Evolutionary conservation across 2,888 invertebrate genomes (phyloP).

Genomic region (Spilosoma lubricipeda): DNA sequence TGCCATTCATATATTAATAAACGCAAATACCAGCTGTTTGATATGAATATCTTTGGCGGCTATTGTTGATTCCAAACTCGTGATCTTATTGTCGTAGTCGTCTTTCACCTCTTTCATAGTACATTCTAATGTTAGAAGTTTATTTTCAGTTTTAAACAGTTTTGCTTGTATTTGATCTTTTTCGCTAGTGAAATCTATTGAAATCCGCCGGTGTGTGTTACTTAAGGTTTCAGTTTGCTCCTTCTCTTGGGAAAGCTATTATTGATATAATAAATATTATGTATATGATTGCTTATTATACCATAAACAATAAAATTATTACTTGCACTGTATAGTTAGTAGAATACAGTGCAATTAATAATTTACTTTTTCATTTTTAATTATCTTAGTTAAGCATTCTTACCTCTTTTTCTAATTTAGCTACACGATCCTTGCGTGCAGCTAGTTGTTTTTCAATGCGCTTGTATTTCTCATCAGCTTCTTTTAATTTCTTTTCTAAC

Average conservation of each 20-base stretch:
- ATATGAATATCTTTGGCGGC: slow-evolving; percentile 87
- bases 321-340: neutral
- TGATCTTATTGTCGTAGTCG: slow-evolving; percentile 87
- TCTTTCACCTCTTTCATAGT: slow-evolving; percentile 85
- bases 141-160: slow-evolving; percentile 80
- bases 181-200: slow-evolving; percentile 78
- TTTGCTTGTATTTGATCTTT: slow-evolving; percentile 80
- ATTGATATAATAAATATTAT: slow-evolving; percentile 48
- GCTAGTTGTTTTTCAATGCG: slow-evolving; percentile 85
- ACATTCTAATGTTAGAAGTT: slow-evolving; percentile 79
- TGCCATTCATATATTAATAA: neutral
- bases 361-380: neutral
- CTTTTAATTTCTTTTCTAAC: slow-evolving; percentile 89
- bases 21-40: slow-evolving; percentile 85
- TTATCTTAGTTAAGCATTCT: slow-evolving; percentile 24
- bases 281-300: slow-evolving; percentile 26
- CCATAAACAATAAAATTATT: slow-evolving; percentile 16
- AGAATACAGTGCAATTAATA: neutral
- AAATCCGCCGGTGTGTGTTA: slow-evolving; percentile 74
- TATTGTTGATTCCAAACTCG: slow-evolving; percentile 86
- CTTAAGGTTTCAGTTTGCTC: slow-evolving; percentile 74
- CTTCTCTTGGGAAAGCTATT: slow-evolving; percentile 83
- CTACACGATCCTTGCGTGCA: slow-evolving; percentile 85
- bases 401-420: slow-evolving; percentile 88
- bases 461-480: slow-evolving; percentile 88